A percentile compares a stretch with the other conserved stretches of the same genome.
Conservation (phyloP, 2,888 invertebrate genomes). For the Macrostomum cliftonense region DNA sequence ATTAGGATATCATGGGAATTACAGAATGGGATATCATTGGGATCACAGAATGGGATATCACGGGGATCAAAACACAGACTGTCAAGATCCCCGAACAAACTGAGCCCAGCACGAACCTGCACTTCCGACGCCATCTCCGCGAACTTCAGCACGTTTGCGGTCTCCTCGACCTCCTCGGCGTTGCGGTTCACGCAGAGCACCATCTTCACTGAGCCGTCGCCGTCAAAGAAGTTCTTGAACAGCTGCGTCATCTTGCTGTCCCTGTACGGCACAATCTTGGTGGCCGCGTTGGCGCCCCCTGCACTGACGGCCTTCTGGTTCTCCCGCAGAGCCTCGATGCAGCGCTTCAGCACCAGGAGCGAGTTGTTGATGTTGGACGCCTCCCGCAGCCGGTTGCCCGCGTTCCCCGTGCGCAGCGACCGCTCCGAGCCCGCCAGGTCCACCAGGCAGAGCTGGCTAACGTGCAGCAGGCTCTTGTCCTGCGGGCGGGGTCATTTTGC, state of each 20-base stretch:
- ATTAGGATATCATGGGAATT: too few species aligned
- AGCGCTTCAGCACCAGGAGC: slow-evolving; percentile 72
- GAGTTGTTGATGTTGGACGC: slow-evolving; percentile 88
- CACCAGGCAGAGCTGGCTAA: slow-evolving; percentile 80
- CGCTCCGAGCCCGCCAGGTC: slow-evolving; percentile 87
- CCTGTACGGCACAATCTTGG: slow-evolving; percentile 65
- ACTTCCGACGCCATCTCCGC: slow-evolving; percentile 91
- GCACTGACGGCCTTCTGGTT: slow-evolving; percentile 48
- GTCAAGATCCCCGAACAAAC: too few species aligned
- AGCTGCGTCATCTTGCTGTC: slow-evolving; percentile 81
- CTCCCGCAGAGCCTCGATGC: slow-evolving; percentile 70
- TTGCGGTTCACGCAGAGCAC: slow-evolving; percentile 86
- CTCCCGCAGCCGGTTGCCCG: slow-evolving; percentile 51
- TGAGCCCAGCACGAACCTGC: slow-evolving; percentile 40
- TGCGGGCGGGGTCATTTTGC: slow-evolving; percentile 13
- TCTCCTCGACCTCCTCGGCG: slow-evolving; percentile 79
- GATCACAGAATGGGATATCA: slow-evolving; percentile 9
- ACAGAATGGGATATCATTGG: slow-evolving; percentile 33
- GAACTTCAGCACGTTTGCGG: slow-evolving; percentile 83
- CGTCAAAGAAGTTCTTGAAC: slow-evolving; percentile 92
- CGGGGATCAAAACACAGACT: too few species aligned
- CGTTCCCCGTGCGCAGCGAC: slow-evolving; percentile 60
- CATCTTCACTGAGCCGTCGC: slow-evolving; percentile 84
- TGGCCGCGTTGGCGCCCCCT: slow-evolving; percentile 3
- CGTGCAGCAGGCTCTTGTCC: slow-evolving; percentile 55